Evolutionary conservation across 2,113 vertebrate species (phyloP), one percentile per base, ranked within the genome.

Genomic region (Pangasianodon hypophthalmus): DNA sequence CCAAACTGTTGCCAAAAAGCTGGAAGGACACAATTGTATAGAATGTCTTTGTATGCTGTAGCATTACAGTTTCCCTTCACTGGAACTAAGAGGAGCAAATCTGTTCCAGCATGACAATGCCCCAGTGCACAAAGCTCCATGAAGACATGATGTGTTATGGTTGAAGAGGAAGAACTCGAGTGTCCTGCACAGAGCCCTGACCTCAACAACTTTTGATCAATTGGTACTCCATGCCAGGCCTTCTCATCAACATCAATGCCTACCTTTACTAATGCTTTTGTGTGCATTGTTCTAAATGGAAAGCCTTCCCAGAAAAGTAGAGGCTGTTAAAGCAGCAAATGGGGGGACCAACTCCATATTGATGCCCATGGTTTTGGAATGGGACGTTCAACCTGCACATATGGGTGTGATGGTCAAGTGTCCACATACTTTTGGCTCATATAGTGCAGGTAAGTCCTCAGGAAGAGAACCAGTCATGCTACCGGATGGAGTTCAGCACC

Each of bases 401-500:
- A 64, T 3, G 24, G 9, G 26, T 64, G 8, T 26, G 60, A 64
- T 29, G 5, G 2, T 64, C 24, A 29, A 24, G 26, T 64, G 24
- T 10, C 26, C 26, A 64, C 24, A 64, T 64, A 64, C 60, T 10
- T 64, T 64, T 64, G 60, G 24, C 24, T 64, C 58, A 60, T 60
- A 60, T 8, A 26, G 21, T n/a, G 24, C 2, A 29, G 11, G 29
- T 64, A 9, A 64, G 26, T n/a, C 62, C 62, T 64, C 64, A 67
- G 10, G 11, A 71, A 69, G 11, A 32, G n/a, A 32, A 14, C 67
- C 29, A 3, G 8, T 10, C 60, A 26, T 2, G 8, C 14, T 56
- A 64, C 60, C 0, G 29, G 32, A 60, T 58, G 37, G 16, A 69
- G 26, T 87, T 75, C 86, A 87, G 86, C 19, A 87, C 71, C 71